phyloP scores from a whole-genome alignment of 2,113 vertebrate species.

The Aphelocoma coerulescens region DNA sequence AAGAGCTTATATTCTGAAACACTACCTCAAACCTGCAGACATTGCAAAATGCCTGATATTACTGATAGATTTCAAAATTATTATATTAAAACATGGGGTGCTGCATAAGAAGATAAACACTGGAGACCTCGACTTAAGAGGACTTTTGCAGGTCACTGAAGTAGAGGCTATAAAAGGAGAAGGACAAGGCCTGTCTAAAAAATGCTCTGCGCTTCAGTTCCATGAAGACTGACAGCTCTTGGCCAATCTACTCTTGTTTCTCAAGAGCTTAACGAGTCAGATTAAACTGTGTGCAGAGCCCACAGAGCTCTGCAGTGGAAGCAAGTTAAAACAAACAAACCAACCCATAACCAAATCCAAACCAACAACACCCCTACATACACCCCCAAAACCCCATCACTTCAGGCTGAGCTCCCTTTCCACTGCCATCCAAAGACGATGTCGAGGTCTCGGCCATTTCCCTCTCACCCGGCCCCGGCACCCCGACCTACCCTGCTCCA shows the following conservation, averaged over 20 bases:
- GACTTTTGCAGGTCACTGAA: neutral
- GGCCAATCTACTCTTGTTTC: neutral
- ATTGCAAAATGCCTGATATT: neutral
- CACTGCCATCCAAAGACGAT: neutral
- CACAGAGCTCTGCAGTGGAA: neutral
- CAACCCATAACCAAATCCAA: neutral
- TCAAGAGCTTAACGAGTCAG: neutral
- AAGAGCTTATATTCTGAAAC: neutral
- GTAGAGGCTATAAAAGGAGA: neutral
- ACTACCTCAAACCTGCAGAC: neutral
- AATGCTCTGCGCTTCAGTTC: neutral
- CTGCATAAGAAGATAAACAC: neutral
- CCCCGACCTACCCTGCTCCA: slow-evolving; percentile 81
- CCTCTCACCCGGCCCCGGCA: neutral
- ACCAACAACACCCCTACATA: neutral
- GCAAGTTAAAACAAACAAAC: neutral
- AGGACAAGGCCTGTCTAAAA: neutral
- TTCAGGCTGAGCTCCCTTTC: neutral
- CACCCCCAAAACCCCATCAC: neutral
- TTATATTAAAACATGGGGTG: neutral
- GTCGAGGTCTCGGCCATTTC: neutral
- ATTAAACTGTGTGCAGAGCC: rapidly evolving
- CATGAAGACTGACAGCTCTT: neutral
- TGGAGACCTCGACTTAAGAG: neutral
- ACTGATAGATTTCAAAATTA: neutral